Evolutionary conservation across 2,113 vertebrate genomes (phyloP).

Genomic region (Tachysurus vachellii): DNA sequence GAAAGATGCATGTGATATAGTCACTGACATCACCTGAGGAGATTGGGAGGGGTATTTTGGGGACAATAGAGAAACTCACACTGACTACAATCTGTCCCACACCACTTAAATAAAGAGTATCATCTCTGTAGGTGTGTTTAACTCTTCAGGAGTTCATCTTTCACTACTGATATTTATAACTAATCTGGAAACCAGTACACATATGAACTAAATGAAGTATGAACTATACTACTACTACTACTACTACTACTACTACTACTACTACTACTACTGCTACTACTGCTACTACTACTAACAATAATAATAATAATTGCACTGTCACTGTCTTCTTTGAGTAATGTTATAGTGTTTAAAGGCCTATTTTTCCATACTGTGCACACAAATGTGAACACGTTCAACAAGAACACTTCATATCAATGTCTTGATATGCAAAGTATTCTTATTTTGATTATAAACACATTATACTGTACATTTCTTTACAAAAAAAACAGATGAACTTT

Average conservation of each 20-base stretch:
- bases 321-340: neutral
- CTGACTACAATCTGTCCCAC: conserved; percentile 17
- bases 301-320: neutral
- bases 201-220: neutral
- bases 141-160: conserved; percentile 13
- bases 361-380: neutral
- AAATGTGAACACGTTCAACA: neutral
- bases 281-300: neutral
- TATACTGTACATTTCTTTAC: neutral
- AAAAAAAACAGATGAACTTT: neutral
- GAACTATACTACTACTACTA: neutral
- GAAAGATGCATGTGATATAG: conserved; percentile 4
- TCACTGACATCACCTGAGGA: neutral
- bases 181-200: neutral
- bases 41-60: neutral
- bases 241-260: neutral
- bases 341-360: neutral
- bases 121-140: conserved; percentile 27
- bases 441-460: neutral
- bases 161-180: conserved; percentile 15
- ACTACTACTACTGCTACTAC: neutral
- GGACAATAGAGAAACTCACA: neutral
- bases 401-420: neutral
- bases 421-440: neutral
- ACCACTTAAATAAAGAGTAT: conserved; percentile 23